Evolutionary conservation across 1,140 invertebrate genomes (phyloP).

Genomic region (Atta texana): DNA sequence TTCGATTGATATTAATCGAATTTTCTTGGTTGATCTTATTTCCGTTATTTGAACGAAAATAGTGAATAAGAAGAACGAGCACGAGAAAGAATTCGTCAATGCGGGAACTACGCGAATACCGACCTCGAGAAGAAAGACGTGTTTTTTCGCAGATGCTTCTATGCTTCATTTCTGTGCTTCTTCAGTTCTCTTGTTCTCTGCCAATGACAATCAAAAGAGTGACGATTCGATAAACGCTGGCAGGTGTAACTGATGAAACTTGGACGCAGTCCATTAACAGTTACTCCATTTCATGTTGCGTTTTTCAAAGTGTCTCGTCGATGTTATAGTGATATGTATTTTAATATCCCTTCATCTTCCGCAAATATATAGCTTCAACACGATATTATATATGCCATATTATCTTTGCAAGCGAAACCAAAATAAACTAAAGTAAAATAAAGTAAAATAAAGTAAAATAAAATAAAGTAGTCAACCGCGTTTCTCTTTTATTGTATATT

Average conservation of each 20-base stretch:
- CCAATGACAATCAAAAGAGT: conserved; percentile 47
- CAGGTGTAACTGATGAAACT: conserved; percentile 70
- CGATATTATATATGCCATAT: neutral
- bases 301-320: conserved; percentile 8
- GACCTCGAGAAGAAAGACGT: conserved; percentile 23
- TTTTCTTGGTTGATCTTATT: conserved; percentile 21
- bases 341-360: neutral
- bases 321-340: neutral
- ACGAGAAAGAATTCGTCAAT: conserved; percentile 33
- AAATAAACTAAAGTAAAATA: too few species aligned
- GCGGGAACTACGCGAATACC: conserved; percentile 11
- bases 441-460: too few species aligned
- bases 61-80: conserved; percentile 25
- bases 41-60: conserved; percentile 55
- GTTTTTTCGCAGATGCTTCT: conserved; percentile 28
- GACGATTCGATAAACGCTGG: conserved; percentile 52
- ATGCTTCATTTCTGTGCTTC: conserved; percentile 56
- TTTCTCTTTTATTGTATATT: neutral
- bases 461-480: conserved; percentile 21
- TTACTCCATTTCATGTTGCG: conserved; percentile 29
- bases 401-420: conserved; percentile 15
- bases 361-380: neutral
- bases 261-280: conserved; percentile 62
- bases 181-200: conserved; percentile 4
- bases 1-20: conserved; percentile 38